Base-by-base conservation (phyloP, 2,113 vertebrate species). In the Phyllostomus discolor region DNA sequence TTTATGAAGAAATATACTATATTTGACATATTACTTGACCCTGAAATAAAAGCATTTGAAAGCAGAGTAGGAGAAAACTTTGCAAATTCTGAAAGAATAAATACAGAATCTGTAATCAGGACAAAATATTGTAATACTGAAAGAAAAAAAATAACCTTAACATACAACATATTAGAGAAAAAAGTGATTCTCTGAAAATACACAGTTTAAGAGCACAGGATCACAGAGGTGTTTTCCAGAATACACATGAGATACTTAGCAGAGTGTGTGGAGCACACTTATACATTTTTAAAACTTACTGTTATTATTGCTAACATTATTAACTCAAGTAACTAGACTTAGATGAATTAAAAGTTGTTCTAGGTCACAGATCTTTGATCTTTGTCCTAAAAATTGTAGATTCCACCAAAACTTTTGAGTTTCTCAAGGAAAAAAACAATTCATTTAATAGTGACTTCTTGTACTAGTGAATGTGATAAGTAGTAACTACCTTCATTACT, bases 21-120 rank as follows among this genome's bases (percentile, higher is more conserved):
- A 92, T 89, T 67, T 88, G 41, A 94, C 12, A 79, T 72, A 52
- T n/a, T 67, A 78, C 24, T 67, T 93, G 62, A 79, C 57, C 28
- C 35, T 52, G 28, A 72, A 75, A 89, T 84, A 95, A 75, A 95
- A 92, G 80, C 35, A 97, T 91, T n/a, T 94, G 84, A 95, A 95
- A 22, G 20, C 19, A 80, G 2, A 10, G 22, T 38, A 89, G 38
- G 9, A 59, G 48, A 54, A 67, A 4, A 16, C 14, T 57, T 59
- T 59, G 20, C 20, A 54, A 75, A 92, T n/a, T 72, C 35, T 89
- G 38, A 81, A 87, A 87, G 20, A 87, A 88, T 87, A 10, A 75
- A 75, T 16, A 31, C 48, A 24, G 28, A 92, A 62, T n/a, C n/a
- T 24, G 73, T 85, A n/a, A 28, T 89, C 28, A 66, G 66, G 70